phyloP scores from a whole-genome alignment of 2,888 invertebrate species.

The Cantharis lateralis region DNA sequence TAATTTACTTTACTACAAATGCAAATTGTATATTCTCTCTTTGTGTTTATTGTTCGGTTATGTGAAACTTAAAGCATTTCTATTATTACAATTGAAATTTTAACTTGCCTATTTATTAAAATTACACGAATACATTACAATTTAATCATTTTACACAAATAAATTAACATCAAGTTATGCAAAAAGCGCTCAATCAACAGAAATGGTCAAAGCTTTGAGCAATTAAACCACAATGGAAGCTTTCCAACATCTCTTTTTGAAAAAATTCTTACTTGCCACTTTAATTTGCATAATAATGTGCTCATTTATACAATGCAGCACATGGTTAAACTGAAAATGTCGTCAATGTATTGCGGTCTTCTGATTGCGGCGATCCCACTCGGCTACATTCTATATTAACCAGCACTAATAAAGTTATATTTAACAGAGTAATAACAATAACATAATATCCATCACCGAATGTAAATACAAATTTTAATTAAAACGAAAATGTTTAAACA shows the following conservation, averaged over 20 bases:
- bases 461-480: neutral
- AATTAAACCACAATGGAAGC: neutral
- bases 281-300: neutral
- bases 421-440: neutral
- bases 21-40: neutral
- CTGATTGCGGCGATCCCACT: too few relatives aligned
- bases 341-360: too few relatives aligned
- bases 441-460: neutral
- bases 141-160: neutral
- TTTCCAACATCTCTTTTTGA: neutral
- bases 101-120: neutral
- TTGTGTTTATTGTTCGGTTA: neutral
- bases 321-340: too few relatives aligned
- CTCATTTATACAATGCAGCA: too few relatives aligned
- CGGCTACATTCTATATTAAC: too few relatives aligned
- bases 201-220: neutral
- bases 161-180: neutral
- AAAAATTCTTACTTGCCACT: neutral
- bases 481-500: neutral
- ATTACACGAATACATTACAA: neutral
- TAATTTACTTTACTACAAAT: neutral
- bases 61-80: neutral
- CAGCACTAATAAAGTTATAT: too few relatives aligned
- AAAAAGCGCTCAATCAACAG: neutral
- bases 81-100: neutral